Base-by-base conservation (phyloP, 2,797 vertebrate species). In the Linurgus olivaceus region DNA sequence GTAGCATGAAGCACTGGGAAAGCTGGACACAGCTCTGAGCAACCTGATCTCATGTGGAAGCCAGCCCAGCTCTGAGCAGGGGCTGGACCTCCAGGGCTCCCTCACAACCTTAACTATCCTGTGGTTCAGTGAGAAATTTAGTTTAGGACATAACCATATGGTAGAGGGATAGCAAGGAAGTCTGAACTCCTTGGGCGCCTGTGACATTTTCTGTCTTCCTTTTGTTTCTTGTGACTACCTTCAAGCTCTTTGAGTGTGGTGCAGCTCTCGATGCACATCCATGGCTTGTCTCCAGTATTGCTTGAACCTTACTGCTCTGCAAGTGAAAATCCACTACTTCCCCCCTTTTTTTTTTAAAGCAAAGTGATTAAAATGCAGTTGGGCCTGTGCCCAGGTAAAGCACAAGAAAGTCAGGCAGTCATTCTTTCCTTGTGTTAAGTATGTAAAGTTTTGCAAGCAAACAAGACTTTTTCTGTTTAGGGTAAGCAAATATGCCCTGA, bases 351-450 rank as follows among this genome's bases (percentile, higher is more conserved):
- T 82, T 91, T 72, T 65, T 28, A 31, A 62, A 66, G 42, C 31
- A 62, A 62, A 93, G 40, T 83, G 72, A 85, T 96, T 94, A 77
- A 94, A 96, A 95, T 84, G 78, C 68, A 71, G 38, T 73, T 96
- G 93, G 71, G 38, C 13, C 40, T 20, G 21, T 75, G 84, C 59
- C 76, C 86, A 92, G 90, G 61, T 90, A 86, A 91, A 88, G 90
- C 75, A 61, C 63, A 68, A 58, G 58, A 29, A 96, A 75, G n/a
- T 77, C 54, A 82, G 71, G 67, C 68, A 94, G 76, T 67, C 62
- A 17, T 90, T 95, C 86, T 82, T 92, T 76, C 51, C 66, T 72
- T n/a, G 55, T 31, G 73, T 73, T 93, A 90, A 45, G 58, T 78
- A 71, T 55, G 57, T 73, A 78, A 91, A 92, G 65, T 75, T 92